These are phyloP conservation scores for Prochilodus magdalenae DNA, from an alignment of 2,113 vertebrate genomes.

Conservation along the genomic window DNA sequence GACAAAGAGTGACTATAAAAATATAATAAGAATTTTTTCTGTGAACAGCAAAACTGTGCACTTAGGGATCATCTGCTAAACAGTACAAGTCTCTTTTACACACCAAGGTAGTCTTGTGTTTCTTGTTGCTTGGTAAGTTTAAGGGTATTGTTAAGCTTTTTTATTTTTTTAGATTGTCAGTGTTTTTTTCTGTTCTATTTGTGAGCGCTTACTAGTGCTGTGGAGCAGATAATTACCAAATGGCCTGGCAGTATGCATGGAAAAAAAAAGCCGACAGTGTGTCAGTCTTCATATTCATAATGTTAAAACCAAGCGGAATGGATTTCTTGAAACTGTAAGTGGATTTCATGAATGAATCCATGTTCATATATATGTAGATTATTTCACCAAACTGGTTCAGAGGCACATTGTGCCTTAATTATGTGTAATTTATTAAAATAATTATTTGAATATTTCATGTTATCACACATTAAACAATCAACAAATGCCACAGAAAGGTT, in stretches of 20 bases:
- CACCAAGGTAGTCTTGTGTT: neutral
- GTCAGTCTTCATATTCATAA: neutral
- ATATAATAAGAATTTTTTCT: neutral
- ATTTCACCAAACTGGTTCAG: no score
- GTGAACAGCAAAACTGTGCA: no score
- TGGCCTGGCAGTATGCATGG: slow-evolving; percentile 1
- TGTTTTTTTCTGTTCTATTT: neutral
- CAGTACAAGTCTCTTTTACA: neutral
- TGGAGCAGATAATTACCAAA: slow-evolving; percentile 26
- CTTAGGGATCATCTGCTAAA: neutral
- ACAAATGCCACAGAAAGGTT: no score
- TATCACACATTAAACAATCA: no score
- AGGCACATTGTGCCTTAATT: no score
- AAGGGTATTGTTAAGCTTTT: no score
- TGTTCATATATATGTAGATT: no score
- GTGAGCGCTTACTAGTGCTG: neutral
- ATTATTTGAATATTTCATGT: no score
- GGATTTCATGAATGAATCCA: no score
- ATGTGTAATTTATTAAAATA: no score
- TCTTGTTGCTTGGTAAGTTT: neutral
- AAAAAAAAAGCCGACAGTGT: slow-evolving; percentile 8
- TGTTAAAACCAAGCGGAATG: neutral
- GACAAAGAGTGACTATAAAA: neutral
- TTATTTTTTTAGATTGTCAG: neutral
- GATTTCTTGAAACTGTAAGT: no score